Conservation (phyloP, 2,888 invertebrate species). For the Athalia cordata region DNA sequence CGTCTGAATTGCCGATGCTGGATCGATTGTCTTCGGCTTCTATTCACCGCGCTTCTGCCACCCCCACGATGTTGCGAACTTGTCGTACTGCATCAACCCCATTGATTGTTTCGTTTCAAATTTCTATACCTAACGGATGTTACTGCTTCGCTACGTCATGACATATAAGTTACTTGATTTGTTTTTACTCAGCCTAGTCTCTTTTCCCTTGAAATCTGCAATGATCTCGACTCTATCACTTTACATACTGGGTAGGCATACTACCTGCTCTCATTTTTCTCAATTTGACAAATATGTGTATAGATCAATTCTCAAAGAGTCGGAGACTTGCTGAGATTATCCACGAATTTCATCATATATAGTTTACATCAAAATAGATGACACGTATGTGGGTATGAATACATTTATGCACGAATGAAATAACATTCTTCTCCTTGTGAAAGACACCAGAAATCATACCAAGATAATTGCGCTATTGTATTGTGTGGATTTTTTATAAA, state of each 20-base stretch:
- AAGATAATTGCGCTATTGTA: no score
- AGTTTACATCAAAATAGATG: constrained; percentile 21
- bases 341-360: constrained; percentile 31
- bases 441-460: no score
- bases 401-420: not conserved
- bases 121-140: constrained; percentile 35
- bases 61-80: constrained; percentile 61
- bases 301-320: constrained; percentile 28
- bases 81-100: constrained; percentile 64
- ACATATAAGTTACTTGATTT: constrained; percentile 25
- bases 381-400: not conserved
- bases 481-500: not conserved
- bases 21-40: constrained; percentile 64
- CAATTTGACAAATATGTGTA: constrained; percentile 2
- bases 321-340: constrained; percentile 39
- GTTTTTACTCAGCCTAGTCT: constrained; percentile 37
- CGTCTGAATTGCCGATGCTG: constrained; percentile 68
- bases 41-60: constrained; percentile 58
- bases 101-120: constrained; percentile 45
- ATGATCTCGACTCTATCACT: not conserved
- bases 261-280: not conserved
- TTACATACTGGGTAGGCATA: not conserved
- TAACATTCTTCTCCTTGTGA: no score
- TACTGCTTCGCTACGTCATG: constrained; percentile 29
- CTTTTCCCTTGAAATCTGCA: constrained; percentile 40